These are phyloP conservation scores for Trididemnum miniatum DNA, from an alignment of 23 tunicate genomes.

Conservation along the genomic window DNA sequence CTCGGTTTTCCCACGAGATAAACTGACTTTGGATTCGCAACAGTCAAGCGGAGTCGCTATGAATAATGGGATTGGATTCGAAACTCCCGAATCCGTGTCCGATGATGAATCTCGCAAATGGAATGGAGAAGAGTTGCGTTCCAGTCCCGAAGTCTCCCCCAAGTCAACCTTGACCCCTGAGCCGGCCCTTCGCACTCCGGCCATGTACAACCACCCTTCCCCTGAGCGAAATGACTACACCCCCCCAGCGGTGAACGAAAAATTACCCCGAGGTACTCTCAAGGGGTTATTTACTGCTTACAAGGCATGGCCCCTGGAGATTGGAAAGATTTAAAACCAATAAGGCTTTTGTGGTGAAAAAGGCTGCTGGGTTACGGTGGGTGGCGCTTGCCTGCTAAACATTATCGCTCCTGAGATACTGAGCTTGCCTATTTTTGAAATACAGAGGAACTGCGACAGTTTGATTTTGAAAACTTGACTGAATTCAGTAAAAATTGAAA, in stretches of 20 bases:
- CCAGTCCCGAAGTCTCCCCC: not conserved
- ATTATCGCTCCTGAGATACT: no score
- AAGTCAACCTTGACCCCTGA: not conserved
- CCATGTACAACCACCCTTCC: not conserved
- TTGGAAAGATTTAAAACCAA: not conserved
- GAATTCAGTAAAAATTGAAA: no score
- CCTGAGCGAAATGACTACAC: not conserved
- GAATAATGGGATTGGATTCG: not conserved
- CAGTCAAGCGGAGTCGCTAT: not conserved
- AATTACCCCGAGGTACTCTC: not conserved
- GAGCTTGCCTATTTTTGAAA: no score
- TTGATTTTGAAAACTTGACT: no score
- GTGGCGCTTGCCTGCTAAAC: no score
- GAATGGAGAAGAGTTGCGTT: not conserved
- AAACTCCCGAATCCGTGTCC: not conserved
- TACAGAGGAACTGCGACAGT: no score
- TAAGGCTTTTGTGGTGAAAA: no score
- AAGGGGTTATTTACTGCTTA: constrained; percentile 1
- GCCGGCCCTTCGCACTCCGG: not conserved
- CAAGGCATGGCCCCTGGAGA: constrained; percentile 1
- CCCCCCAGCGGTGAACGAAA: not conserved
- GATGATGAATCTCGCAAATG: not conserved
- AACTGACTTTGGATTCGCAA: no score
- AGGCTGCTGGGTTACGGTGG: no score
- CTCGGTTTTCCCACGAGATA: no score